Evolutionary conservation across 2,797 vertebrate species (phyloP).

Genomic region (Dromococcyx pavoninus): DNA sequence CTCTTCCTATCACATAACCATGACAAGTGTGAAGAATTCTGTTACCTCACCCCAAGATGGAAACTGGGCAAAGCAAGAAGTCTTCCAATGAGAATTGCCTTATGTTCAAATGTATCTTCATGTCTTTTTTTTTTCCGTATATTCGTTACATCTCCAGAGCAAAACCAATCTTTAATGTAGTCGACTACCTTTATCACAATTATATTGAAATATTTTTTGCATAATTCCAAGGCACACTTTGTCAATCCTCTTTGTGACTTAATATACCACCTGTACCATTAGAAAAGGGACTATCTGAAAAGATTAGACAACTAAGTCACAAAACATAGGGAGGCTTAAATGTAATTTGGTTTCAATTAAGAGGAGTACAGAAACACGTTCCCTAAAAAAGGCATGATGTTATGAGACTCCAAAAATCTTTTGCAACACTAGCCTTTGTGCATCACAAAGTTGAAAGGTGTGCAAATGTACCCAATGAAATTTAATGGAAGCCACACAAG

Average conservation of each 20-base stretch:
- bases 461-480: neutral
- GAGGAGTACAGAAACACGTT: neutral
- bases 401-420: neutral
- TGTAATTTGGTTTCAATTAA: slow-evolving; percentile 9
- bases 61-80: neutral
- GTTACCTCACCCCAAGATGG: neutral
- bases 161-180: neutral
- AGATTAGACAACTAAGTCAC: neutral
- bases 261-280: neutral
- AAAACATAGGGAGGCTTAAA: neutral
- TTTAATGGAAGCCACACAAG: slow-evolving; percentile 35
- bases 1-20: neutral
- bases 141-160: neutral
- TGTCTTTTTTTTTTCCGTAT: neutral
- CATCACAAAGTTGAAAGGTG: slow-evolving; percentile 5
- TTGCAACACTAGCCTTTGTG: neutral
- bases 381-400: neutral
- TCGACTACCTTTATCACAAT: neutral
- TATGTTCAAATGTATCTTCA: neutral
- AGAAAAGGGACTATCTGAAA: neutral
- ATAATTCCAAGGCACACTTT: neutral
- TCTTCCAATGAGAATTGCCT: neutral
- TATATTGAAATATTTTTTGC: neutral
- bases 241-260: neutral
- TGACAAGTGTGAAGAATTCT: neutral